Evolutionary conservation across 2,888 invertebrate species (phyloP).

Genomic region (Cerastoderma edule): DNA sequence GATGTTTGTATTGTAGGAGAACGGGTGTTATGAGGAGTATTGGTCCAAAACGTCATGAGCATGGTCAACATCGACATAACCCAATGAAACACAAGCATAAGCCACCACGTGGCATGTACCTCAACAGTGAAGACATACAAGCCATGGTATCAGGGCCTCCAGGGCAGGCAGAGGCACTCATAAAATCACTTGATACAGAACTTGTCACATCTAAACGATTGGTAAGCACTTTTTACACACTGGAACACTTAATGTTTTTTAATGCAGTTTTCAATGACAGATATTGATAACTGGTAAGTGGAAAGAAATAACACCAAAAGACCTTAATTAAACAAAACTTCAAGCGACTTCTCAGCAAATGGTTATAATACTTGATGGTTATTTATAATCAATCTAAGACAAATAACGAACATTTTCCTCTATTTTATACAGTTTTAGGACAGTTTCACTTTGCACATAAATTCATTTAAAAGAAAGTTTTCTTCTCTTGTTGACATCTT

Average conservation of each 20-base stretch:
- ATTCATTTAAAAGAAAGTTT: too few relatives aligned
- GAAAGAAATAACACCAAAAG: not conserved
- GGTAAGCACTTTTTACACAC: conserved; percentile 86
- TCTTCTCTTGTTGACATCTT: not conserved
- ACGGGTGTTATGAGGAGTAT: conserved; percentile 78
- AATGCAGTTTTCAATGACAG: not conserved
- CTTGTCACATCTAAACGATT: conserved; percentile 97
- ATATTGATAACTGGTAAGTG: not conserved
- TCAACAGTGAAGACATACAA: conserved; percentile 98
- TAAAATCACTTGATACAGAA: conserved; percentile 96
- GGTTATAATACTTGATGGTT: not conserved
- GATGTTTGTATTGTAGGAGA: conserved; percentile 61
- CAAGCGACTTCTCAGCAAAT: not conserved
- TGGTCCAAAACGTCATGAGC: conserved; percentile 76
- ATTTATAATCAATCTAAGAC: not conserved
- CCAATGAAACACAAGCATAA: conserved; percentile 87
- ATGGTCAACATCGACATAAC: conserved; percentile 75
- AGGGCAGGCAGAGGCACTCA: conserved; percentile 91
- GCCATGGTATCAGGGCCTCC: conserved; percentile 92
- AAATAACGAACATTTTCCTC: not conserved
- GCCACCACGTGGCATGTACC: conserved; percentile 98
- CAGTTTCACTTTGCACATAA: not conserved
- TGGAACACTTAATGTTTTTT: not conserved
- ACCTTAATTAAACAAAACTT: not conserved
- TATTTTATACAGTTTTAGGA: not conserved